Evolutionary conservation across 2,888 invertebrate species (phyloP).

Genomic region (Lepetodrilus schrolli): DNA sequence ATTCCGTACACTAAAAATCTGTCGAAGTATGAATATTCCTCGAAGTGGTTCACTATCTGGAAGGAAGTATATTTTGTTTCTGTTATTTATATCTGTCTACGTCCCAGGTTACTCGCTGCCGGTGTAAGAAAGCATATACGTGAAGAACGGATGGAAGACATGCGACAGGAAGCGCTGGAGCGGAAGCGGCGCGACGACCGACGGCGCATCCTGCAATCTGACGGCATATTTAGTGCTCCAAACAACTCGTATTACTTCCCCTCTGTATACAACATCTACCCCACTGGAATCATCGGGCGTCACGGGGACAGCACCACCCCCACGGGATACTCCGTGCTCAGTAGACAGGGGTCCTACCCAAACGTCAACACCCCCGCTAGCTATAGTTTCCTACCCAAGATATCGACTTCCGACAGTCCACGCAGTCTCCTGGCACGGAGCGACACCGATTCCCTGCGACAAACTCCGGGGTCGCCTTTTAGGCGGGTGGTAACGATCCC

Average conservation of each 20-base stretch:
- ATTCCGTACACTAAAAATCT: background rate
- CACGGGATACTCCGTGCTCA: background rate
- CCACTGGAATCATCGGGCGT: background rate
- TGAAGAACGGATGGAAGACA: constrained; percentile 56
- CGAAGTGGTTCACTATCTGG: too few relatives aligned
- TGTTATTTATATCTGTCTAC: too few relatives aligned
- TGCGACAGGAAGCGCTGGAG: constrained; percentile 52
- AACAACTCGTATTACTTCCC: constrained; percentile 33
- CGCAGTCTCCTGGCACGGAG: constrained; percentile 1
- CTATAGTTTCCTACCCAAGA: background rate
- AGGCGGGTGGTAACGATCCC: background rate
- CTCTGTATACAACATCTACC: constrained; percentile 41
- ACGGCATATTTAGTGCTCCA: constrained; percentile 36
- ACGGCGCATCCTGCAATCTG: constrained; percentile 53
- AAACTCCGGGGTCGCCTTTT: background rate
- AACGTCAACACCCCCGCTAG: background rate
- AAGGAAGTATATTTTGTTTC: too few relatives aligned
- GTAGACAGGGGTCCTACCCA: background rate
- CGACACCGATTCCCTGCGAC: background rate
- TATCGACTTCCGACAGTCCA: background rate
- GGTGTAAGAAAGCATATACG: constrained; percentile 61
- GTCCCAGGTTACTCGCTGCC: constrained; percentile 44
- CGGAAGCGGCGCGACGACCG: constrained; percentile 55
- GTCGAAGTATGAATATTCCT: background rate
- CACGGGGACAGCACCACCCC: background rate